Evolutionary conservation across 2,797 vertebrate species (phyloP), one percentile per base, ranked within the genome.

Genomic region (Lophius americanus): DNA sequence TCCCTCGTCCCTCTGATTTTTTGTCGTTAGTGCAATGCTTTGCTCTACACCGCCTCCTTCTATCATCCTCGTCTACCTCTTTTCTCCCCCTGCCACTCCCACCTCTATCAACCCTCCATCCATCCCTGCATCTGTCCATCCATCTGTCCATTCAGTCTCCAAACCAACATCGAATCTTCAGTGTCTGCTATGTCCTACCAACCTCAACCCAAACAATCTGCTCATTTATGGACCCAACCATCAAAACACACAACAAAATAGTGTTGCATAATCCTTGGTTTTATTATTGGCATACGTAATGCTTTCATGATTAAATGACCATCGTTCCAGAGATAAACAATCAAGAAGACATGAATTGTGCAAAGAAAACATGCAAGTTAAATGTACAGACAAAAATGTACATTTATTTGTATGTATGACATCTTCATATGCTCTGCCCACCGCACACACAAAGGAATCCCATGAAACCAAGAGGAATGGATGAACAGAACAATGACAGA

Each of bases 81-180:
- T 36, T 43, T 9, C 23, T 51, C 38, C 57, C 70, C 41, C 50
- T 63, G 70, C 78, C 74, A 85, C 82, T 79, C 78, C 80, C 75
- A 84, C 82, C 79, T 74, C 70, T 66, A 79, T 69, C 81, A 70
- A 78, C 51, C 36, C 39, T 41, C 51, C 36, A 51, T 51, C 51
- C 50, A 35, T 11, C 51, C 68, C 68, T 75, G 60, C 69, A 62
- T 83, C 82, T 74, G 60, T 69, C 83, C 42, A 7, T 85, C 84
- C 78, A 82, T 88, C 84, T 83, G 76, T 82, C 77, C 46, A 1
- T 82, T 74, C 76, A 78, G 68, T 62, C 83, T 83, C 75, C 82
- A 84, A 81, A 91, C 87, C 89, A 89, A 79, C 83, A 81, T 50
- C 13, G 32, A 74, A 63, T 73, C 64, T 70, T 64, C 60, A 4